A percentile compares a stretch with the other conserved stretches of the same genome.
These are phyloP conservation scores for Nemoura dubitans DNA, from an alignment of 2,888 invertebrate genomes.

Conservation along the genomic window DNA sequence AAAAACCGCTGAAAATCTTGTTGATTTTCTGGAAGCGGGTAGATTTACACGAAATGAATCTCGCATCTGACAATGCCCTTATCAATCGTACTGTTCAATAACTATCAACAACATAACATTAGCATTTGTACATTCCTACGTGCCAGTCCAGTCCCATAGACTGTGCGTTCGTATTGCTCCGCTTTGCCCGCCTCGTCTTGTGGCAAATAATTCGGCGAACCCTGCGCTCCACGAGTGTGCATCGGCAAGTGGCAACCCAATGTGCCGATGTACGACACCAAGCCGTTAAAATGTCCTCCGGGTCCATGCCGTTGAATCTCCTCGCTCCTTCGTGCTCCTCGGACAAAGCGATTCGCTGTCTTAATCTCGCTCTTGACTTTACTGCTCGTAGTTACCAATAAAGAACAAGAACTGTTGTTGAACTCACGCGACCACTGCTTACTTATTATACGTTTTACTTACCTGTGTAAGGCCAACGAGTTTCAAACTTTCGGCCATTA, in stretches of 20 bases:
- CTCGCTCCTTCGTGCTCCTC: background rate
- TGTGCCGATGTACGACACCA: background rate
- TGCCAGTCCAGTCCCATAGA: too few species aligned
- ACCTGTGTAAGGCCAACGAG: slow-evolving; percentile 21
- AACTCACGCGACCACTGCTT: slow-evolving; percentile 18
- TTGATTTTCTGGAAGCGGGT: too few species aligned
- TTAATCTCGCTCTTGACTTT: slow-evolving; percentile 13
- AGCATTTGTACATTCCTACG: too few species aligned
- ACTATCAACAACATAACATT: too few species aligned
- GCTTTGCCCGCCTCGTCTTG: too few species aligned
- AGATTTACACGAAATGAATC: too few species aligned
- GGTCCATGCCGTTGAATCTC: background rate
- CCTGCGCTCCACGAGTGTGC: background rate
- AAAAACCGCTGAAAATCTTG: too few species aligned
- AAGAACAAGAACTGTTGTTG: slow-evolving; percentile 22
- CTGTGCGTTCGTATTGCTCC: too few species aligned
- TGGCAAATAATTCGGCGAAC: too few species aligned
- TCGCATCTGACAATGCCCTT: too few species aligned
- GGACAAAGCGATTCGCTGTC: slow-evolving; percentile 12
- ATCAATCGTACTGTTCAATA: too few species aligned
- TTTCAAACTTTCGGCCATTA: slow-evolving; percentile 28
- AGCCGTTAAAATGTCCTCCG: background rate
- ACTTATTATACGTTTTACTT: slow-evolving; percentile 20
- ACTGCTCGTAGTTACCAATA: slow-evolving; percentile 18
- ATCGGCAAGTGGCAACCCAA: too few species aligned